Evolutionary conservation across 2,888 invertebrate genomes (phyloP), one percentile per base, ranked within the genome.

Genomic region (Cenopis cana): DNA sequence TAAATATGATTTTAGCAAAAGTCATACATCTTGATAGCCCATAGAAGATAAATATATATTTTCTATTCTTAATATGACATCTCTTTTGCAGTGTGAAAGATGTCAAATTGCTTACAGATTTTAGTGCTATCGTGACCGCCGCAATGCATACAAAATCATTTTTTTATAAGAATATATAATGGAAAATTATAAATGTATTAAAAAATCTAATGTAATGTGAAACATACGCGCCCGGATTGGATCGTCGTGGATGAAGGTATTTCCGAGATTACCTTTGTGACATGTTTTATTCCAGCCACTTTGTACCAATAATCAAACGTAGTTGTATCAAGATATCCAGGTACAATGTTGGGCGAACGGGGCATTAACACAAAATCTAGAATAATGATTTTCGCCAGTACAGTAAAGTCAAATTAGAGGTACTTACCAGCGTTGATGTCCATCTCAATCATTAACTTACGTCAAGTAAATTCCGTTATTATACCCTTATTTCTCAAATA

Each of bases 391-490:
- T 57, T 41, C 5, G 11, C 17, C 20, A 33, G 73, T 71, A 65
- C 73, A 68, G 59, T 75, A 70, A 54, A 29, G 67, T 69, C 76
- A 74, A 66, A 74, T 67, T 68, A 64, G 69, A 74, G 68, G 64
- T 76, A 85, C 92, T 90, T 85, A 93, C 93, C 93, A 86, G 89
- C 89, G 88, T 89, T 91, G 82, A 91, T 89, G 85, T 93, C 93
- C 93, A 93, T 93, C 82, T 90, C 91, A 89, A 82, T 81, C 79
- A 81, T 77, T 76, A 84, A 80, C 82, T 81, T 82, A 80, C 80
- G 82, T 80, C 81, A 83, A 76, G 83, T 78, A 76, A 77, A 80
- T 77, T 81, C 79, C 77, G 79, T 83, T 84, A 83, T 73, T 83
- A 76, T 77, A 82, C 75, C 82, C 78, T 79, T 81, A 85, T 82